Evolutionary conservation across 1,140 invertebrate species (phyloP).

Genomic region (Leptinotarsa undecemlineata): DNA sequence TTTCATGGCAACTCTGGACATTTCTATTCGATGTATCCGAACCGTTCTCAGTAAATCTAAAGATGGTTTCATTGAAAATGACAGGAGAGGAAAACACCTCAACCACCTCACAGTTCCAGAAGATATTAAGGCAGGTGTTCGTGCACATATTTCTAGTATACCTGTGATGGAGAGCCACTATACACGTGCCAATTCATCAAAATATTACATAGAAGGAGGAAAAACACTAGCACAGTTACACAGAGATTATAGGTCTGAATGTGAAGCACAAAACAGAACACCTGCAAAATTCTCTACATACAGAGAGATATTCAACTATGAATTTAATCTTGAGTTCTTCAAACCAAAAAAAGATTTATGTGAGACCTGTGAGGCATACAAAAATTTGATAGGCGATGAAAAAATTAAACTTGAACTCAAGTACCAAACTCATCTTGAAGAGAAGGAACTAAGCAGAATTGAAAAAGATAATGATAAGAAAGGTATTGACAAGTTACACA

Average conservation of each 20-base stretch:
- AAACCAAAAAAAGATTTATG: slow-evolving; percentile 7
- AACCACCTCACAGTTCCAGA: slow-evolving; percentile 26
- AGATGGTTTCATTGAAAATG: slow-evolving; percentile 20
- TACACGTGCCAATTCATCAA: slow-evolving; percentile 34
- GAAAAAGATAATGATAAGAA: slow-evolving; percentile 32
- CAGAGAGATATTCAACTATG: slow-evolving; percentile 13
- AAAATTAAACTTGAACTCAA: not conserved
- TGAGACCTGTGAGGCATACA: slow-evolving; percentile 1
- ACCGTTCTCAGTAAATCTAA: slow-evolving; percentile 4
- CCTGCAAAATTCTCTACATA: not conserved
- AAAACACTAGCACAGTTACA: slow-evolving; percentile 11
- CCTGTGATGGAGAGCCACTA: slow-evolving; percentile 31
- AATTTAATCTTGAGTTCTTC: not conserved
- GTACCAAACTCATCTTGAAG: slow-evolving; percentile 24
- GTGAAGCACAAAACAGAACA: not conserved
- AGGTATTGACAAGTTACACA: slow-evolving; percentile 35
- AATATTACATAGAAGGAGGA: slow-evolving; percentile 8
- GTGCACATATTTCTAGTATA: slow-evolving; percentile 6
- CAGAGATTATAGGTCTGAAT: slow-evolving; percentile 4
- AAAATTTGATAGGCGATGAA: slow-evolving; percentile 3
- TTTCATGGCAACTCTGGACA: slow-evolving; percentile 13
- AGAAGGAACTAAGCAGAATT: slow-evolving; percentile 44
- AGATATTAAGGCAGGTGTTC: slow-evolving; percentile 12
- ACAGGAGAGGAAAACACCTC: slow-evolving; percentile 40
- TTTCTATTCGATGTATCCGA: slow-evolving; percentile 10